These are phyloP conservation scores for Anas georgica DNA, from an alignment of 2,797 vertebrate species.

Conservation along the genomic window DNA sequence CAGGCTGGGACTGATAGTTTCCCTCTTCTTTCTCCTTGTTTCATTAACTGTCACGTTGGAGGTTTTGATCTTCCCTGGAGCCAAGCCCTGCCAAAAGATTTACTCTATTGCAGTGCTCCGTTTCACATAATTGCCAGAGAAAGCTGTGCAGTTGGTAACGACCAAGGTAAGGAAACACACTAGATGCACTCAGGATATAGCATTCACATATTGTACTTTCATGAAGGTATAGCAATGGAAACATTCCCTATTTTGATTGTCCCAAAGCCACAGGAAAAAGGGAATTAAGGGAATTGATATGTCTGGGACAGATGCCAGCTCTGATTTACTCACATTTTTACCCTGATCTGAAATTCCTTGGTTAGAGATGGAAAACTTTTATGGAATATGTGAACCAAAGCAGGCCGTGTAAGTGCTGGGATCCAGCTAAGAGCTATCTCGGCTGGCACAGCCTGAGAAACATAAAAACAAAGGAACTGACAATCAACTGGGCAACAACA, in stretches of 20 bases:
- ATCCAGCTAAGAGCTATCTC: conserved; percentile 36
- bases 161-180: conserved; percentile 56
- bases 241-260: conserved; percentile 79
- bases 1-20: conserved; percentile 54
- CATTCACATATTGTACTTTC: conserved; percentile 50
- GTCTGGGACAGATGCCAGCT: conserved; percentile 76
- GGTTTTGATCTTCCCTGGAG: conserved; percentile 75
- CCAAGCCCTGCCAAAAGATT: conserved; percentile 50
- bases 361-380: conserved; percentile 75
- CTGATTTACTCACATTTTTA: conserved; percentile 80
- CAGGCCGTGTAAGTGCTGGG: conserved; percentile 17
- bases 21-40: conserved; percentile 66
- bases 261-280: conserved; percentile 75
- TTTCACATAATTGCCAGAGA: conserved; percentile 73
- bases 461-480: neutral
- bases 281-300: conserved; percentile 75
- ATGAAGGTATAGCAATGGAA: conserved; percentile 68
- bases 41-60: conserved; percentile 65
- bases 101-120: conserved; percentile 54
- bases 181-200: conserved; percentile 36
- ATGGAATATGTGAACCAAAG: conserved; percentile 69
- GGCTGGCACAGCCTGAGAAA: neutral
- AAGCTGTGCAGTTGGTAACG: conserved; percentile 32
- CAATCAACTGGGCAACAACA: conserved; percentile 7
- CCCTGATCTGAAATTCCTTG: conserved; percentile 77